phyloP scores from a whole-genome alignment of 2,113 vertebrate species.

The Mirza zaza region DNA sequence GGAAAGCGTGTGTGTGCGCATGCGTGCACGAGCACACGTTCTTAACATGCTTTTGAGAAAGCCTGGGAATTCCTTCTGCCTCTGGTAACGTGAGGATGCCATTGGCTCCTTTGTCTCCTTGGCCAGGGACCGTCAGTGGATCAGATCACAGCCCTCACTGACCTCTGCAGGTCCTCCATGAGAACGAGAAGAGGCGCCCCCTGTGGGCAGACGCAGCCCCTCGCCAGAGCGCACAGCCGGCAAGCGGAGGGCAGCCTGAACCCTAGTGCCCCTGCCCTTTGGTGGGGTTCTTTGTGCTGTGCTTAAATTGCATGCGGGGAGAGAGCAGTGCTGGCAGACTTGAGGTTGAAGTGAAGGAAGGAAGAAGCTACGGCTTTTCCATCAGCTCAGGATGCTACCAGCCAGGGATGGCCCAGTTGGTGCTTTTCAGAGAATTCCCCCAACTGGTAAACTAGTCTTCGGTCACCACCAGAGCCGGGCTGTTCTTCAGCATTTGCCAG shows the following conservation, averaged over 20 bases:
- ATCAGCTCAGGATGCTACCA: background rate
- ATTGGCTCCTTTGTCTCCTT: background rate
- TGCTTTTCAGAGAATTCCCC: background rate
- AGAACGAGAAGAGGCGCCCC: background rate
- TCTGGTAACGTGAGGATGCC: accelerated
- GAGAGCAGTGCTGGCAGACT: background rate
- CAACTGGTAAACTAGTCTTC: background rate
- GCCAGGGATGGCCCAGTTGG: background rate
- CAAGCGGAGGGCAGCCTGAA: background rate
- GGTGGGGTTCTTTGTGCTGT: background rate
- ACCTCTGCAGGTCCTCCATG: background rate
- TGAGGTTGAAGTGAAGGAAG: background rate
- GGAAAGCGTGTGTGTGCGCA: background rate
- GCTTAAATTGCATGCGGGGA: background rate
- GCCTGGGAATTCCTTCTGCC: background rate
- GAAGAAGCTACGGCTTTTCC: background rate
- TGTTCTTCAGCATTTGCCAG: background rate
- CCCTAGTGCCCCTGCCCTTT: too few relatives aligned
- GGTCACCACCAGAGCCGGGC: background rate
- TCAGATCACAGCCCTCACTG: background rate
- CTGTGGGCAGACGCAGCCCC: background rate
- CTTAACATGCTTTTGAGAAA: background rate
- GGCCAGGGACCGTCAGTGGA: background rate
- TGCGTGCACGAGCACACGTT: background rate
- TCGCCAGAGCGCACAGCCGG: too few relatives aligned